These are phyloP conservation scores for Chelonia mydas DNA, from an alignment of 2,797 vertebrate genomes.

Conservation along the genomic window DNA sequence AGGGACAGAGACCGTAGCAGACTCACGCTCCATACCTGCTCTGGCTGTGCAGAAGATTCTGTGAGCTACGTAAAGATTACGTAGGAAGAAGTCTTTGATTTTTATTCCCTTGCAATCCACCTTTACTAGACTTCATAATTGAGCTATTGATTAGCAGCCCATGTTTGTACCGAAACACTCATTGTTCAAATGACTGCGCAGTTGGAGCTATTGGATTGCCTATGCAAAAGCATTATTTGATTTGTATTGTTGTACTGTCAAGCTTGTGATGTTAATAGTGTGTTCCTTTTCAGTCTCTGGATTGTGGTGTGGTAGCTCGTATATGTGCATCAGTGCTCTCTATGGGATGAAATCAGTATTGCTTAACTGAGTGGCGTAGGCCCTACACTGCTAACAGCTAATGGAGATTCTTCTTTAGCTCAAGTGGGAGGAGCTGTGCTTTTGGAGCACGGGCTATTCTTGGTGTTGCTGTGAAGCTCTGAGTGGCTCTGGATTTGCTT, in stretches of 20 bases:
- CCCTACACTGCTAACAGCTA: neutral
- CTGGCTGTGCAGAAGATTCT: neutral
- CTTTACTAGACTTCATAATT: neutral
- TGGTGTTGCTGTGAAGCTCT: neutral
- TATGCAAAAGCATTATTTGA: slow-evolving; percentile 6
- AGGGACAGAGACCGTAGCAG: accelerated
- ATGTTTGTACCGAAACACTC: neutral
- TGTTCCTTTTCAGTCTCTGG: neutral
- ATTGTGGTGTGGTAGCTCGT: neutral
- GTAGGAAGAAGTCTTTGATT: neutral
- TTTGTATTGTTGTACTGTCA: slow-evolving; percentile 10
- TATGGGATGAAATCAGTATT: neutral
- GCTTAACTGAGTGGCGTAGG: accelerated
- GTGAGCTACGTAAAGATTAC: neutral
- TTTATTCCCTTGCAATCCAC: neutral
- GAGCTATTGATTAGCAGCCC: neutral
- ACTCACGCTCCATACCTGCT: neutral
- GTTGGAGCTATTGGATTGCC: slow-evolving; percentile 28
- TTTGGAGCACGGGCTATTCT: neutral
- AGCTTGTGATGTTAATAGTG: neutral
- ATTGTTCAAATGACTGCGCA: neutral
- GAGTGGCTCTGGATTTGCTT: neutral
- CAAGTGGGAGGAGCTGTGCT: neutral
- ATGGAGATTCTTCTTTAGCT: neutral
- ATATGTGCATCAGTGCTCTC: neutral